phyloP scores from a whole-genome alignment of 2,113 vertebrate genomes.

The Lepidiolamprologus cunningtoni region DNA sequence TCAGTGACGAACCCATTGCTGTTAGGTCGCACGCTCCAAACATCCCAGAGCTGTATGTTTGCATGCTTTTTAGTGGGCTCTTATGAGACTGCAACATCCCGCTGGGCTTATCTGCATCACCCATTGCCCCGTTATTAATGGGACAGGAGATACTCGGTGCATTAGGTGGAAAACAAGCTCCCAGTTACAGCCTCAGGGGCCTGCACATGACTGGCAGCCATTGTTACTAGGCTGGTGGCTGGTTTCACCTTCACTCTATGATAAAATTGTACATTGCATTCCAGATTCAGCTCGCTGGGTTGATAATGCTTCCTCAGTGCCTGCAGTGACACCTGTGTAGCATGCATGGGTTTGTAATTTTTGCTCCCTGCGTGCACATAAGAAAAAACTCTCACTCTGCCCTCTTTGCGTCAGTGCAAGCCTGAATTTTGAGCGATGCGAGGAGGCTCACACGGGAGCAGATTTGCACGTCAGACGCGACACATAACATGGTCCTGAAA shows the following conservation, averaged over 20 bases:
- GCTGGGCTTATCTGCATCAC: constrained; percentile 14
- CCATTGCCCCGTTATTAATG: constrained; percentile 3
- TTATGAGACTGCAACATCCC: constrained; percentile 28
- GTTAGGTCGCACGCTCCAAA: constrained; percentile 1
- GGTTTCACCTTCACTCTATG: background rate
- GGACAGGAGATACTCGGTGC: background rate
- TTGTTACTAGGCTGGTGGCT: background rate
- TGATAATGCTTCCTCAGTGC: background rate
- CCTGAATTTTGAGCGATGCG: constrained; percentile 30
- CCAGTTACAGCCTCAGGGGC: background rate
- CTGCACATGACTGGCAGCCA: background rate
- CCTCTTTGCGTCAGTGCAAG: background rate
- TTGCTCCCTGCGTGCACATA: background rate
- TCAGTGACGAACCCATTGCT: constrained; percentile 1
- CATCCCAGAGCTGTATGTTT: constrained; percentile 11
- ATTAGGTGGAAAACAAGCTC: background rate
- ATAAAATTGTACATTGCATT: background rate
- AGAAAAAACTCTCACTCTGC: background rate
- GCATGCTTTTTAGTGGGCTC: constrained; percentile 45
- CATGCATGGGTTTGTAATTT: background rate
- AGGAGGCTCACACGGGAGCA: constrained; percentile 33
- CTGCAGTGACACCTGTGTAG: background rate
- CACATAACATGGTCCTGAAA: constrained; percentile 29
- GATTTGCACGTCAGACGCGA: constrained; percentile 39
- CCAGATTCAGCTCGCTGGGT: background rate